Evolutionary conservation across 2,888 invertebrate genomes (phyloP).

Genomic region (Synergus umbraculus): DNA sequence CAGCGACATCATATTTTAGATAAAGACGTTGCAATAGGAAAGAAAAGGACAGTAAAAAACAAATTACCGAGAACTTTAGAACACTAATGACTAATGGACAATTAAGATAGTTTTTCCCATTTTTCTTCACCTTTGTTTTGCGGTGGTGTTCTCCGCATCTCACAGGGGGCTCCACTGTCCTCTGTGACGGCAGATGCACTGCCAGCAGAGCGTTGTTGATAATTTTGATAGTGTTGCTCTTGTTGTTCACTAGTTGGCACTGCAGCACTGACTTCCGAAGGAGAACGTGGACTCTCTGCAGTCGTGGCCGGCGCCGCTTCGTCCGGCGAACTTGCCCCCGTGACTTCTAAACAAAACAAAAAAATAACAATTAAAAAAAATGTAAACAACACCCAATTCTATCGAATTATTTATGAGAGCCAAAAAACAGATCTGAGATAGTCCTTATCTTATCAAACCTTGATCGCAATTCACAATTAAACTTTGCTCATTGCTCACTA

Average conservation of each 20-base stretch:
- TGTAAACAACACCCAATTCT: neutral
- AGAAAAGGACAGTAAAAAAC: too few species aligned
- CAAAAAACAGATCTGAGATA: neutral
- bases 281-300: slow-evolving; percentile 62
- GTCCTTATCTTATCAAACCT: neutral
- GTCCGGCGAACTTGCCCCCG: slow-evolving; percentile 61
- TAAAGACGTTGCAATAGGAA: too few species aligned
- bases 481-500: neutral
- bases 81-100: too few species aligned
- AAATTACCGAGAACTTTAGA: too few species aligned
- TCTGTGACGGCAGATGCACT: slow-evolving; percentile 63
- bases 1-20: too few species aligned
- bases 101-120: slow-evolving; percentile 55
- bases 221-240: slow-evolving; percentile 48
- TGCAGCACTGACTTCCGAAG: slow-evolving; percentile 60
- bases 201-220: slow-evolving; percentile 62
- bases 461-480: neutral
- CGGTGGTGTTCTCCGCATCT: slow-evolving; percentile 81
- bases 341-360: slow-evolving; percentile 56
- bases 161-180: slow-evolving; percentile 75
- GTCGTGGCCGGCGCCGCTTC: slow-evolving; percentile 58
- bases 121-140: slow-evolving; percentile 79
- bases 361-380: neutral
- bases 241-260: slow-evolving; percentile 50
- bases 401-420: neutral